These are phyloP conservation scores for Stegana nigrithorax DNA, from an alignment of 2,888 invertebrate species.

Conservation along the genomic window DNA sequence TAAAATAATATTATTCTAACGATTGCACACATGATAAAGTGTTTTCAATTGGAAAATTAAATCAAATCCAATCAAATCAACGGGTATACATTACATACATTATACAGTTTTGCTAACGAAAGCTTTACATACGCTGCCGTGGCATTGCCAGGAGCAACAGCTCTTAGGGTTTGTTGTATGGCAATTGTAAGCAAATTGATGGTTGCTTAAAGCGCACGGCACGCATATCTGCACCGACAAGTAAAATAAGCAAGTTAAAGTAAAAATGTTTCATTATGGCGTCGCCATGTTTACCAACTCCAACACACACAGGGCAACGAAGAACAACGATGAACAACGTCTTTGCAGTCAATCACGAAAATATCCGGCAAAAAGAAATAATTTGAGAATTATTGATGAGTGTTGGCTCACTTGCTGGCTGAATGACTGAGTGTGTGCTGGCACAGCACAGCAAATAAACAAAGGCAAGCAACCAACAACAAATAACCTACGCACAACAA, in stretches of 20 bases:
- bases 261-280: neutral
- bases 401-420: slow-evolving; percentile 13
- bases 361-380: slow-evolving; percentile 39
- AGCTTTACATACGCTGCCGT: slow-evolving; percentile 42
- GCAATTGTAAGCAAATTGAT: neutral
- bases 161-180: neutral
- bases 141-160: slow-evolving; percentile 41
- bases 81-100: neutral
- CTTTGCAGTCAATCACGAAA: slow-evolving; percentile 17
- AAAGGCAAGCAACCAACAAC: slow-evolving; percentile 18
- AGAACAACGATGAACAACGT: slow-evolving; percentile 20
- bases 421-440: slow-evolving; percentile 11
- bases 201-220: too few species aligned
- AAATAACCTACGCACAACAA: slow-evolving; percentile 35
- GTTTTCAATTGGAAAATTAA: slow-evolving; percentile 64
- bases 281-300: slow-evolving; percentile 20
- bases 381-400: slow-evolving; percentile 63
- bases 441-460: slow-evolving; percentile 31
- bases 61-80: slow-evolving; percentile 62
- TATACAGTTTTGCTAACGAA: neutral
- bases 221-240: too few species aligned
- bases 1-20: slow-evolving; percentile 12
- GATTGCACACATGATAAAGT: slow-evolving; percentile 47
- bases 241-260: slow-evolving; percentile 33
- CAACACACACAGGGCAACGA: slow-evolving; percentile 32